Evolutionary conservation across 2,797 vertebrate genomes (phyloP).

Genomic region (Bryconaethiops microstoma): DNA sequence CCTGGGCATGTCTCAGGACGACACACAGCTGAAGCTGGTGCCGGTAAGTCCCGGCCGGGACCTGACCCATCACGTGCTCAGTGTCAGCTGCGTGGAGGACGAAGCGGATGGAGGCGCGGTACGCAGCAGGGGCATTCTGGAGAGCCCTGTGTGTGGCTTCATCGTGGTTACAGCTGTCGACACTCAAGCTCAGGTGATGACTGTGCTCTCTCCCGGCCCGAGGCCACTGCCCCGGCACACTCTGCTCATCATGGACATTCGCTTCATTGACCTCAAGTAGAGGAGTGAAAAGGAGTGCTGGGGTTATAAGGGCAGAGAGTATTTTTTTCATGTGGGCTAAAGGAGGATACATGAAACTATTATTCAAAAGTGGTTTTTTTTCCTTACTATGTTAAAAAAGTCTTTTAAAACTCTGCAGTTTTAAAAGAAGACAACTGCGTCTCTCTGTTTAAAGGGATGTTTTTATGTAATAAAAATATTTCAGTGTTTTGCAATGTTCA

Average conservation of each 20-base stretch:
- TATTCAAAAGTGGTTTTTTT: too few species aligned
- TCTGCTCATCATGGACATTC: constrained; percentile 97
- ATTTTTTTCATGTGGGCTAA: background rate
- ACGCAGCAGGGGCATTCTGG: constrained; percentile 72
- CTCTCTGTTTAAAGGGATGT: background rate
- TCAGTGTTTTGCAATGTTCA: background rate
- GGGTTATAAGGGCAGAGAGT: background rate
- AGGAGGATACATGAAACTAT: too few species aligned
- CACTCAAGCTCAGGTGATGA: constrained; percentile 91
- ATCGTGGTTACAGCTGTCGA: constrained; percentile 96
- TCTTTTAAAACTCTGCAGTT: background rate
- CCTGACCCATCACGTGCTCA: constrained; percentile 95
- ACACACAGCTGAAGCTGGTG: constrained; percentile 96
- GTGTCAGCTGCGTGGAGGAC: constrained; percentile 86
- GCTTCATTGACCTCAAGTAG: constrained; percentile 96
- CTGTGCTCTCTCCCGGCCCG: constrained; percentile 91
- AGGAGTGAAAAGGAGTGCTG: background rate
- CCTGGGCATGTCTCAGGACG: constrained; percentile 97
- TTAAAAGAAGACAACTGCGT: background rate
- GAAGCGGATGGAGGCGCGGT: constrained; percentile 68
- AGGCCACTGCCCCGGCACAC: constrained; percentile 92
- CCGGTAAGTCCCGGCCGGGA: constrained; percentile 94
- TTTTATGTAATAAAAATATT: too few species aligned
- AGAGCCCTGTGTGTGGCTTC: constrained; percentile 88
- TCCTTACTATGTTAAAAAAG: too few species aligned